Percentiles rank a stretch among this genome's conserved stretches.
Conservation (phyloP, 2,113 vertebrate genomes). For the Pteropus alecto region DNA sequence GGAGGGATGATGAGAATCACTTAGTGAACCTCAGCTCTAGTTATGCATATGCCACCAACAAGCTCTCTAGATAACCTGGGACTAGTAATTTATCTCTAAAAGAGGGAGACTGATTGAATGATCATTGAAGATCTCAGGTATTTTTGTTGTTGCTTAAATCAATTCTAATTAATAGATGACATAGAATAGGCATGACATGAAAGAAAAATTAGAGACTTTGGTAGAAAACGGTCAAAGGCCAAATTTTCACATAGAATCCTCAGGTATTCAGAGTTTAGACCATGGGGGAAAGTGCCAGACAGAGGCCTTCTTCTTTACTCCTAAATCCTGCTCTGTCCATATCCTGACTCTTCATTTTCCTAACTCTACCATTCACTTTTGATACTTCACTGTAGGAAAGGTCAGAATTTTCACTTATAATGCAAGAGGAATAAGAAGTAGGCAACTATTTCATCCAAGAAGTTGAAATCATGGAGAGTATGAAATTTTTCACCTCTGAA, state of each 20-base stretch:
- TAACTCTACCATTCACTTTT: background rate
- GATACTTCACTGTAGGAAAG: background rate
- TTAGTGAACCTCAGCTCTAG: background rate
- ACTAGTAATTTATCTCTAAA: background rate
- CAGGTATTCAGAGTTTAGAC: background rate
- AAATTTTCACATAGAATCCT: background rate
- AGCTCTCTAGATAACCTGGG: background rate
- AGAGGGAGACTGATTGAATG: background rate
- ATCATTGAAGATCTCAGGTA: background rate
- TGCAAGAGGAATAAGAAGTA: background rate
- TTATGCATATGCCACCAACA: background rate
- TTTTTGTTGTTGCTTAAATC: background rate
- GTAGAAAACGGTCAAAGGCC: background rate
- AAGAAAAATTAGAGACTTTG: background rate
- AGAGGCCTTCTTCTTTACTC: background rate
- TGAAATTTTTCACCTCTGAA: background rate
- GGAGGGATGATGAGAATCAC: background rate
- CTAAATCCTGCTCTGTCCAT: background rate
- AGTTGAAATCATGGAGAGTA: background rate
- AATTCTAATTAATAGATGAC: background rate
- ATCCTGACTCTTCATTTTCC: background rate
- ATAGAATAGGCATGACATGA: background rate
- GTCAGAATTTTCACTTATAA: background rate
- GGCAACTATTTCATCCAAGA: background rate
- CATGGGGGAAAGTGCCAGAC: background rate